Evolutionary conservation across 2,888 invertebrate genomes (phyloP).

Genomic region (Pharmacophagus antenor): DNA sequence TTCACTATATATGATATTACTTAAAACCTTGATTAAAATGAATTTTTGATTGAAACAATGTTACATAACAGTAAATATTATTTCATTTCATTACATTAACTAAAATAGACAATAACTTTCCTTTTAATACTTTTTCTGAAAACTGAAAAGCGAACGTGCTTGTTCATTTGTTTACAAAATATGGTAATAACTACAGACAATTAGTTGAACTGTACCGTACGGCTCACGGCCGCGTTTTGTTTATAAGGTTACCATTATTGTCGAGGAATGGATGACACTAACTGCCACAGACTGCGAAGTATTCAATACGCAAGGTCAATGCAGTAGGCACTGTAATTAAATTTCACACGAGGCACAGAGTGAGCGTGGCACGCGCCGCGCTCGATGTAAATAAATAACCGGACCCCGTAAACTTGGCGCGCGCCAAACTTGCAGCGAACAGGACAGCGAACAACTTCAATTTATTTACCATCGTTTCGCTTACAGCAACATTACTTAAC

Average conservation of each 20-base stretch:
- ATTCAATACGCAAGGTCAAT: conserved; percentile 44
- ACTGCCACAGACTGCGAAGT: neutral
- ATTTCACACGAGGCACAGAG: conserved; percentile 39
- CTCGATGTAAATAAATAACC: conserved; percentile 43
- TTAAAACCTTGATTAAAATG: neutral
- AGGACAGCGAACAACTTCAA: conserved; percentile 10
- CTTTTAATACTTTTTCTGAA: neutral
- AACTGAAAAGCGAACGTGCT: conserved; percentile 16
- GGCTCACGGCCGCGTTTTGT: conserved; percentile 21
- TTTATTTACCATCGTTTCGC: conserved; percentile 3
- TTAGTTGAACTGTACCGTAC: neutral
- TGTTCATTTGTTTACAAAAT: conserved; percentile 3
- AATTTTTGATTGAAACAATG: neutral
- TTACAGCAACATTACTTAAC: neutral
- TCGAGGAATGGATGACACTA: conserved; percentile 3
- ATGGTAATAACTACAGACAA: neutral
- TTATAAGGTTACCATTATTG: conserved; percentile 5
- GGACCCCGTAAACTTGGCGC: conserved; percentile 42
- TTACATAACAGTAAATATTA: neutral
- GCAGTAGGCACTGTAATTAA: conserved; percentile 45
- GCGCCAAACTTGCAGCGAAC: conserved; percentile 39
- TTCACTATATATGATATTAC: neutral
- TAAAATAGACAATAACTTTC: neutral
- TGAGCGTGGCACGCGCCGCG: conserved; percentile 43
- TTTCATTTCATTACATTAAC: neutral